Evolutionary conservation across 2,888 invertebrate species (phyloP).

Genomic region (Drosophila lacicola): DNA sequence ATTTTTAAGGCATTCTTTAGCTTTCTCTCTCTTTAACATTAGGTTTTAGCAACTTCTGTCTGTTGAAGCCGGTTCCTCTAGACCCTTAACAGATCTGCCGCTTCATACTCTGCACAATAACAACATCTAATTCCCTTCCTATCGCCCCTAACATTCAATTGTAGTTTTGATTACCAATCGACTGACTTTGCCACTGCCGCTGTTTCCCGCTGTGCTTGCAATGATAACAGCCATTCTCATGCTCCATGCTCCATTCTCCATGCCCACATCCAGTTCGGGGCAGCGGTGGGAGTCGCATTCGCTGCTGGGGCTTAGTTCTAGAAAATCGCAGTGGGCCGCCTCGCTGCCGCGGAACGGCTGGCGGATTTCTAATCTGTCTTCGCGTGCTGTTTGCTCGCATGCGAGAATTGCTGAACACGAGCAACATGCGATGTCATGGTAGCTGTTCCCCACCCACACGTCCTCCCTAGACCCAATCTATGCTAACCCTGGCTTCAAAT

Average conservation of each 20-base stretch:
- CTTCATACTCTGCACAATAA: neutral
- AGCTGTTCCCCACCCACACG: neutral
- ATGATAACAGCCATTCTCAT: conserved; percentile 64
- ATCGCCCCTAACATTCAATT: conserved; percentile 49
- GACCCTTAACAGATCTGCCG: conserved; percentile 2
- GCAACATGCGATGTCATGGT: conserved; percentile 67
- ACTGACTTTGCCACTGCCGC: conserved; percentile 26
- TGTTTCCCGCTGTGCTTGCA: conserved; percentile 64
- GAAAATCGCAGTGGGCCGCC: conserved; percentile 32
- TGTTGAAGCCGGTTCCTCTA: neutral
- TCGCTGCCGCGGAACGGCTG: conserved; percentile 36
- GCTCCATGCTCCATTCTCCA: neutral
- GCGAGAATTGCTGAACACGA: conserved; percentile 72
- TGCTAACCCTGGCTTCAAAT: conserved; percentile 22
- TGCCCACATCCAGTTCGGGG: conserved; percentile 17
- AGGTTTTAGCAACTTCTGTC: neutral
- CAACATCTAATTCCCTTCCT: conserved; percentile 6
- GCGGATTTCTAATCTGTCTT: conserved; percentile 76
- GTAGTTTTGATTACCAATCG: conserved; percentile 42
- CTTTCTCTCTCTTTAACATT: too few species aligned
- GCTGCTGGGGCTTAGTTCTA: conserved; percentile 26
- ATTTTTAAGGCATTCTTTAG: too few species aligned
- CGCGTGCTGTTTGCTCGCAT: conserved; percentile 77
- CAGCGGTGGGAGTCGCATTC: neutral
- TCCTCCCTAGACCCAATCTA: conserved; percentile 7